Base-by-base conservation (phyloP, 1,140 invertebrate genomes). In the Drosophila repletoides region DNA sequence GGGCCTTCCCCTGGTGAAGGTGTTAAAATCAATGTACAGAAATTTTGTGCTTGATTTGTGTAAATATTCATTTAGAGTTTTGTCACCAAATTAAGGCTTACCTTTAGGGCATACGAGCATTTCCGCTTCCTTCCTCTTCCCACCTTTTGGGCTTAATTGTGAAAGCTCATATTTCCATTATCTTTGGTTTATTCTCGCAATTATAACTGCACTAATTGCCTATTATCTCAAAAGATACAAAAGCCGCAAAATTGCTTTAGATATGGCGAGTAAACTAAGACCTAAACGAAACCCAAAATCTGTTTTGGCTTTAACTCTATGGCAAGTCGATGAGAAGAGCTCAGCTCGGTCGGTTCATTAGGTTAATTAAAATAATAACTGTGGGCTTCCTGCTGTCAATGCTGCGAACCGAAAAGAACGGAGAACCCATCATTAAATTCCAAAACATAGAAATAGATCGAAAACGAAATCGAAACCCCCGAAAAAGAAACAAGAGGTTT, bases 361-460 rank as follows among this genome's bases (percentile, higher is more conserved):
- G 79, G 59, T 84, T 84, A 83, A 83, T 84, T 83, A 83, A 84
- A 83, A 74, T 72, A 73, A 83, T 76, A 83, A 69, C 34, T 72
- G 58, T 36, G 52, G 58, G 65, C 58, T 72, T 81, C 65, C 73
- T 73, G 79, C 77, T 84, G 77, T 69, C 79, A 80, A 49, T 52
- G 22, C 5, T 26, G n/a, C 41, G 53, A 59, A 5, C 14, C 36
- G 4, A 31, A n/a, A n/a, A n/a, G 9, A n/a, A 9, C 29, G 15
- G 51, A 59, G 58, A 72, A 43, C 46, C 67, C 60, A 76, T 77
- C 64, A 83, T 83, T 83, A 83, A 38, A 67, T 36, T 7, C 45
- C 15, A 33, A 49, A 58, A 59, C 26, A 29, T 17, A 22, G 12
- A 65, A 48, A 65, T 41, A 34, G 29, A 59, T 45, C 38, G 38